These are phyloP conservation scores for Chlamydotis undulata DNA, from an alignment of 2,113 vertebrate genomes.

Conservation along the genomic window DNA sequence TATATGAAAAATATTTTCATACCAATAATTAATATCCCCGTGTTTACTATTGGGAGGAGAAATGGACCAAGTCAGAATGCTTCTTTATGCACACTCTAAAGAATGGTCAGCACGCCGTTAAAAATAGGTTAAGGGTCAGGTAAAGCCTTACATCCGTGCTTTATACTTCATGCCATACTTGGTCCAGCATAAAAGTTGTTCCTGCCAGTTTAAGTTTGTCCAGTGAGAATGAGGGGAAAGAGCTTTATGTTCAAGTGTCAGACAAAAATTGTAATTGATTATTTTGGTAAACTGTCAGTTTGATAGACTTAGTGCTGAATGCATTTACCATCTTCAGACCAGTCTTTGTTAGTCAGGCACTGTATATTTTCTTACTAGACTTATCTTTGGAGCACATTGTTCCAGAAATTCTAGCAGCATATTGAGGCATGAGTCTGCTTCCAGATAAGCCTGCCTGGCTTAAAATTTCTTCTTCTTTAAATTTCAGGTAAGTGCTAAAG, in stretches of 20 bases:
- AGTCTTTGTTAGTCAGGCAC: background rate
- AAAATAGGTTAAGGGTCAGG: background rate
- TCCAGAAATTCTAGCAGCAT: background rate
- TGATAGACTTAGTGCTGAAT: background rate
- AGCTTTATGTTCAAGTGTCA: background rate
- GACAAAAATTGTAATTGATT: background rate
- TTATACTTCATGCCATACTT: background rate
- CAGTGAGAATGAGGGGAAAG: background rate
- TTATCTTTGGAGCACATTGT: background rate
- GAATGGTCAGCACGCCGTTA: background rate
- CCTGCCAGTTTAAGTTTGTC: background rate
- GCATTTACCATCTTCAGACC: background rate
- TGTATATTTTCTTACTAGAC: background rate
- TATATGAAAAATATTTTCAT: background rate
- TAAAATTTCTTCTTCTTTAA: background rate
- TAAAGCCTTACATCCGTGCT: background rate
- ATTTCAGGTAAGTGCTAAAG: background rate
- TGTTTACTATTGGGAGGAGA: background rate
- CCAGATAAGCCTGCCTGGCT: background rate
- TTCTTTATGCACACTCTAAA: background rate
- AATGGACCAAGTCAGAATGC: background rate
- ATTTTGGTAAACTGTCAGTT: background rate
- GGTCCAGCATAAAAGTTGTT: background rate
- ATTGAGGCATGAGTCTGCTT: background rate
- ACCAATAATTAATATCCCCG: background rate